Percentiles rank a stretch among this genome's conserved stretches.
Evolutionary conservation across 2,113 vertebrate species (phyloP).

Genomic region (Dermatemys mawii): DNA sequence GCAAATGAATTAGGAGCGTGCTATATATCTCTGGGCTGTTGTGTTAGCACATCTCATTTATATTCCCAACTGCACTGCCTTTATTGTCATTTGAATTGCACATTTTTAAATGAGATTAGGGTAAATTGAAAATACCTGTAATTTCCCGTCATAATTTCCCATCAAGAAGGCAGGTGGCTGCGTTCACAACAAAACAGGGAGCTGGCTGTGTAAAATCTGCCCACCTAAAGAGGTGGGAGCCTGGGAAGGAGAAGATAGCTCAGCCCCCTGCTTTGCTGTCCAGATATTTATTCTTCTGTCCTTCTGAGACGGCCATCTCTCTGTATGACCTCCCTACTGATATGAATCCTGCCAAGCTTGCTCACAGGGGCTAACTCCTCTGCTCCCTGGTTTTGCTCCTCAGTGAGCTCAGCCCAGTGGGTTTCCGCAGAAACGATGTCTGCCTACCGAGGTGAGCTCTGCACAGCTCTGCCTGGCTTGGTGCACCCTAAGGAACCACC

Average conservation of each 20-base stretch:
- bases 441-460: neutral
- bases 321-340: neutral
- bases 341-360: neutral
- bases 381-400: neutral
- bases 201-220: neutral
- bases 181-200: neutral
- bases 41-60: constrained; percentile 11
- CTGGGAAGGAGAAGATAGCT: neutral
- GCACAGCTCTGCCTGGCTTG: rapidly evolving
- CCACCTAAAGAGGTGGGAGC: neutral
- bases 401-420: rapidly evolving
- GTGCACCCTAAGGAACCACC: neutral
- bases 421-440: neutral
- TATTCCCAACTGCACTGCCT: constrained; percentile 45
- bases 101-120: constrained; percentile 61
- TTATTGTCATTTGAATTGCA: constrained; percentile 61
- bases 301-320: neutral
- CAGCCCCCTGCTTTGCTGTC: rapidly evolving
- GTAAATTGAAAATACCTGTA: constrained; percentile 63
- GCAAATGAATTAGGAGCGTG: constrained; percentile 60
- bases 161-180: constrained; percentile 44
- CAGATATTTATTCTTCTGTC: neutral
- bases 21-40: constrained; percentile 10
- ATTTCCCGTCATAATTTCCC: constrained; percentile 50
- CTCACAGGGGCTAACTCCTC: neutral